Percentiles rank a stretch among this genome's conserved stretches.
phyloP scores from a whole-genome alignment of 2,113 vertebrate species.

The Alethe diademata region DNA sequence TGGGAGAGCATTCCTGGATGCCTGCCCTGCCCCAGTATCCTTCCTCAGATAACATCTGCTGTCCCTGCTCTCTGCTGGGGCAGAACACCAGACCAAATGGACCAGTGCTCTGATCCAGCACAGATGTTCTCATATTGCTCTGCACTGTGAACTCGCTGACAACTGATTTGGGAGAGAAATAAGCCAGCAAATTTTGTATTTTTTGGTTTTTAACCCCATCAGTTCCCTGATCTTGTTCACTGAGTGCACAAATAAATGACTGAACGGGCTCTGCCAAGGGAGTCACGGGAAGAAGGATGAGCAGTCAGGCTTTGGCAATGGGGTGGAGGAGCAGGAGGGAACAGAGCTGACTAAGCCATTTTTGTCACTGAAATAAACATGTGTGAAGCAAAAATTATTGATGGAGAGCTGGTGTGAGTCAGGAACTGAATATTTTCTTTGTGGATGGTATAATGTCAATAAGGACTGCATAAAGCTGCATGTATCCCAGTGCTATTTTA shows the following conservation, averaged over 20 bases:
- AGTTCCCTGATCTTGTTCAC: background rate
- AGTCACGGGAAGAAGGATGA: background rate
- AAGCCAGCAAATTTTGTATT: background rate
- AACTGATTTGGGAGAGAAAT: background rate
- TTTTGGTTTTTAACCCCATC: background rate
- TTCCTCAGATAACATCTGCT: background rate
- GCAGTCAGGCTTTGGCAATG: background rate
- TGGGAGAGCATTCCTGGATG: background rate
- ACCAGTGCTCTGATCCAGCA: background rate
- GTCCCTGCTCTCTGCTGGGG: background rate
- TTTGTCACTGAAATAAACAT: background rate
- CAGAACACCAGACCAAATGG: background rate
- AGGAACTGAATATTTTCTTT: background rate
- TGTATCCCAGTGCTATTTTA: background rate
- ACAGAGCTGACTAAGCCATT: background rate
- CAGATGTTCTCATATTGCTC: background rate
- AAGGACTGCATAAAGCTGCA: background rate
- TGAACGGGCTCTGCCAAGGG: background rate
- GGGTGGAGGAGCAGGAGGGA: background rate
- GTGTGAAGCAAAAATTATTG: background rate
- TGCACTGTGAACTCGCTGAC: background rate
- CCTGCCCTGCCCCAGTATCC: background rate
- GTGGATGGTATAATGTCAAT: background rate
- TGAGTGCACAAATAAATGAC: background rate
- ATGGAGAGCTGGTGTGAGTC: background rate